Base-by-base conservation (phyloP, 2,888 invertebrate genomes). In the Leucophenga montana region DNA sequence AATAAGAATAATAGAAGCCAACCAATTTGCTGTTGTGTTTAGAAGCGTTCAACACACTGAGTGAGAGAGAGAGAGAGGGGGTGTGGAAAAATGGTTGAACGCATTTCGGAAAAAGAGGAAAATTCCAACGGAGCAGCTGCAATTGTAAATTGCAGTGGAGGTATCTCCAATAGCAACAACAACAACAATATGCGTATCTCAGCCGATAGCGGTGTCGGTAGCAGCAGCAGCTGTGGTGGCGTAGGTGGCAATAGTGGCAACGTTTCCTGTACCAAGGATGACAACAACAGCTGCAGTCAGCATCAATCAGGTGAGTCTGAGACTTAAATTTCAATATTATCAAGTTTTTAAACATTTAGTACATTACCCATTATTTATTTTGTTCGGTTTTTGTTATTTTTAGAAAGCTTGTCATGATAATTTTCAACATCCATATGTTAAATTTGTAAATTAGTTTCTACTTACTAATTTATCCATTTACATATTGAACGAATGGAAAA, bases 81-180 rank as follows among this genome's bases (percentile, higher is more conserved):
- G 76, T 72, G 67, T 70, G 57, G 65, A 70, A 61, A 85, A 78
- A 92, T 93, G 93, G 93, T 93, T 79, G 92, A 93, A 89, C 91
- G 92, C 86, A 92, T 92, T 85, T 86, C 92, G 78, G 93, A 93
- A 92, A 48, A 50, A 91, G 92, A 89, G 89, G 76, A 74, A 73
- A 79, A 77, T 75, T 71, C 72, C 75, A 81, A 74, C 73, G 71
- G 75, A 73, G 76, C 78, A 9, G 73, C 73, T 73, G 76, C 69
- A 76, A 68, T 66, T 57, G 67, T 56, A 54, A 73, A 69, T 70
- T 59, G 70, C 65, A 46, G 20, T n/a, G 44, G 50, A 20, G n/a
- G 64, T 67, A 57, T 59, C 61, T 69, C 66, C 68, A 69, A 64
- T 22, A 70, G 64, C 71, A 70, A 59, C 67, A 76, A 70, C 68